Conservation (phyloP, 2,797 vertebrate genomes). For the Sus cebifrons region DNA sequence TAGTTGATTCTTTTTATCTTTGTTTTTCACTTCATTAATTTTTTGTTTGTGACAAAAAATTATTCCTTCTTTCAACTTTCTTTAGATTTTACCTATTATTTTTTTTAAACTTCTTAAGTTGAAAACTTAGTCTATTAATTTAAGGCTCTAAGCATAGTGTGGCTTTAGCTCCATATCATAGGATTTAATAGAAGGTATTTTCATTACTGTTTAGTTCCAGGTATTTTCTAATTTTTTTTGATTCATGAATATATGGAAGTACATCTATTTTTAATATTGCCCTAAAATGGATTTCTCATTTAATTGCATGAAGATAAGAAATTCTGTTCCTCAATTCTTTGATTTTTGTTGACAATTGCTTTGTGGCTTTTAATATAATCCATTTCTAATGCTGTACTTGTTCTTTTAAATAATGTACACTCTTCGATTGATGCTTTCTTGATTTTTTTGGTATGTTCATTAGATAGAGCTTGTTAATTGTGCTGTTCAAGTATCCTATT, state of each 20-base stretch:
- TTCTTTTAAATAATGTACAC: neutral
- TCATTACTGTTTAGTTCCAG: neutral
- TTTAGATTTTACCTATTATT: constrained; percentile 7
- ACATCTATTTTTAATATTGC: neutral
- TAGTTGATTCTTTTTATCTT: neutral
- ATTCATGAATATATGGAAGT: neutral
- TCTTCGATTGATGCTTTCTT: neutral
- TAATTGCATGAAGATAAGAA: neutral
- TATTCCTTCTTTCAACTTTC: neutral
- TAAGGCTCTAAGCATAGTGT: neutral
- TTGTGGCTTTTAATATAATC: constrained; percentile 25
- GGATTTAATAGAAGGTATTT: constrained; percentile 26
- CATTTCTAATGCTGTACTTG: neutral
- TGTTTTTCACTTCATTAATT: neutral
- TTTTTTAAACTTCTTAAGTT: neutral
- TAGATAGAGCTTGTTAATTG: neutral
- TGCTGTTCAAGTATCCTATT: neutral
- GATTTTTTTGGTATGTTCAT: neutral
- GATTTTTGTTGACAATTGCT: constrained; percentile 43
- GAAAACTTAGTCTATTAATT: neutral
- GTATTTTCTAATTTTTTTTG: constrained; percentile 28
- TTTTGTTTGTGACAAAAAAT: neutral
- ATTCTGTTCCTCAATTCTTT: neutral
- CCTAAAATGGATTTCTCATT: neutral
- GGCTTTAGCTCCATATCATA: neutral